Conservation (phyloP, 2,113 vertebrate genomes). For the Cromileptes altivelis region DNA sequence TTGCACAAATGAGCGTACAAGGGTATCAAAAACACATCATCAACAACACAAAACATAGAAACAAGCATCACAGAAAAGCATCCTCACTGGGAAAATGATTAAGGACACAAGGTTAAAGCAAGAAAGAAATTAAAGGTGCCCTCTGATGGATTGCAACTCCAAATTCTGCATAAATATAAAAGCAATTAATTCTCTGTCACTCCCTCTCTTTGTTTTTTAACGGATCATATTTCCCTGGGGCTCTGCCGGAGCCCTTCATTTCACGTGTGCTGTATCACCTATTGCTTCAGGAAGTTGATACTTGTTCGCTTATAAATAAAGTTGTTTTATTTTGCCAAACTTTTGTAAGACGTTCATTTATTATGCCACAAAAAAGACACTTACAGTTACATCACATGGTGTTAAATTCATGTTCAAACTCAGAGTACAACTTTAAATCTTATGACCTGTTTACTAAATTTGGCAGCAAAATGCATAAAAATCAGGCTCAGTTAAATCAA, state of each 20-base stretch:
- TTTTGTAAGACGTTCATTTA: neutral
- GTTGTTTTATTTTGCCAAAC: constrained; percentile 52
- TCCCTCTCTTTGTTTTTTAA: neutral
- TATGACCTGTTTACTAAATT: neutral
- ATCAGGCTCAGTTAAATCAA: neutral
- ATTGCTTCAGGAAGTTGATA: constrained; percentile 15
- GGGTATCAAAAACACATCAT: too few relatives aligned
- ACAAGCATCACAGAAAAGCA: too few relatives aligned
- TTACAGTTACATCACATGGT: neutral
- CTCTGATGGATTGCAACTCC: neutral
- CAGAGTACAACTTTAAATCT: neutral
- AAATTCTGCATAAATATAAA: constrained; percentile 13
- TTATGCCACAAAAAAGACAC: neutral
- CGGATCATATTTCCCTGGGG: constrained; percentile 10
- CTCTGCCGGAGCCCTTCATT: neutral
- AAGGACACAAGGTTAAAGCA: too few relatives aligned
- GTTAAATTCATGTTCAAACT: neutral
- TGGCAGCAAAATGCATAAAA: neutral
- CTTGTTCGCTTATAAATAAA: constrained; percentile 52
- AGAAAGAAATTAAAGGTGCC: neutral
- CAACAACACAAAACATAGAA: too few relatives aligned
- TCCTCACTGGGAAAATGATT: too few relatives aligned
- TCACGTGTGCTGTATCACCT: constrained; percentile 1
- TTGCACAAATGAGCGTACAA: too few relatives aligned
- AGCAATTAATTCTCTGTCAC: neutral